These are phyloP conservation scores for Nomada fucata DNA, from an alignment of 2,888 invertebrate genomes.

Conservation along the genomic window DNA sequence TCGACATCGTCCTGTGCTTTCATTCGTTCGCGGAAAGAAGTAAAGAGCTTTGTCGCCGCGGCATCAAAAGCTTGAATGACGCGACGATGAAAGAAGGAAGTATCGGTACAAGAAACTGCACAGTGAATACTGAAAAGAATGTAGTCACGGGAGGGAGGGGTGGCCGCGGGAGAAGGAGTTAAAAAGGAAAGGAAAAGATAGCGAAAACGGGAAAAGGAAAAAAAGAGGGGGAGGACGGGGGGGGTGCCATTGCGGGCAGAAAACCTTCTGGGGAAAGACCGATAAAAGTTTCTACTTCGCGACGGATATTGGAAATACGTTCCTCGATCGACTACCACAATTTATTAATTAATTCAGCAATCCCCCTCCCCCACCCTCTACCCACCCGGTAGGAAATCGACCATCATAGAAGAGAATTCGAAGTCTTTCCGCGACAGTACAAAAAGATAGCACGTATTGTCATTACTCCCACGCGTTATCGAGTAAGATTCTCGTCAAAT, in stretches of 20 bases:
- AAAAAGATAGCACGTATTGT: neutral
- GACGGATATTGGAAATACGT: slow-evolving; percentile 69
- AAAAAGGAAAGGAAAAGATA: slow-evolving; percentile 64
- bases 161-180: slow-evolving; percentile 50
- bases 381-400: slow-evolving; percentile 14
- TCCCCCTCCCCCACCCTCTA: too few relatives aligned
- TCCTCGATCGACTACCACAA: slow-evolving; percentile 43
- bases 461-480: neutral
- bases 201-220: slow-evolving; percentile 53
- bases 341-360: slow-evolving; percentile 60
- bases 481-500: neutral
- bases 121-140: slow-evolving; percentile 79
- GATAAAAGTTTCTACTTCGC: slow-evolving; percentile 70
- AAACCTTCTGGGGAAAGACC: slow-evolving; percentile 64
- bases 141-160: slow-evolving; percentile 66
- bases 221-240: slow-evolving; percentile 26
- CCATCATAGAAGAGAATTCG: neutral
- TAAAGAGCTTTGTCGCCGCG: slow-evolving; percentile 79
- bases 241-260: slow-evolving; percentile 48
- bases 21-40: slow-evolving; percentile 76
- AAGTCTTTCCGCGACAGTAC: neutral
- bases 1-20: slow-evolving; percentile 75
- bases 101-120: slow-evolving; percentile 80
- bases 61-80: slow-evolving; percentile 80
- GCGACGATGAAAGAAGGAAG: slow-evolving; percentile 79